Conservation (phyloP, 2,797 vertebrate genomes). For the Buceros bicornis region DNA sequence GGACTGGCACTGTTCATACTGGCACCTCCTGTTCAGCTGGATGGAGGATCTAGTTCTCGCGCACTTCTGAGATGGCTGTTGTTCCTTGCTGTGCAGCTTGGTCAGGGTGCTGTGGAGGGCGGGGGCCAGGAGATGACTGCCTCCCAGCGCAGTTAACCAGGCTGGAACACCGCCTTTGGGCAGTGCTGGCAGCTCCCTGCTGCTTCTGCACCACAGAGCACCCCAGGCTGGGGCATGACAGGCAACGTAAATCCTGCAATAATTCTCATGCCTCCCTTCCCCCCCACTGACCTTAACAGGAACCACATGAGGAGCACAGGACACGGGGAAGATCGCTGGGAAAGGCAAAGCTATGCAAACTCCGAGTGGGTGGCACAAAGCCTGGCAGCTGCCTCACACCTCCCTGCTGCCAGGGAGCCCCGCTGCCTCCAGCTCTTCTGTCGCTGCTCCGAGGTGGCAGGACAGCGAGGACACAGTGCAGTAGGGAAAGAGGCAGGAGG, state of each 20-base stretch:
- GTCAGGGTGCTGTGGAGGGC: not conserved
- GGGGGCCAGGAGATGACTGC: not conserved
- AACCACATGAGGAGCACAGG: constrained; percentile 54
- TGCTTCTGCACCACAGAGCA: not conserved
- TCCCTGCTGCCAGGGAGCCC: not conserved
- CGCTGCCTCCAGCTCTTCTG: not conserved
- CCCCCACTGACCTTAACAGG: constrained; percentile 43
- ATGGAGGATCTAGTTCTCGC: not conserved
- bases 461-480: not conserved
- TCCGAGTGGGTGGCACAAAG: not conserved
- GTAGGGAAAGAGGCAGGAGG: not conserved
- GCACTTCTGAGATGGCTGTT: not conserved
- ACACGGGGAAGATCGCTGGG: not conserved
- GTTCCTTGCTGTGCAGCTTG: not conserved
- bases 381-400: not conserved
- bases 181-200: not conserved
- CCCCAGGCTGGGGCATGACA: not conserved
- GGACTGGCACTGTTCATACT: not conserved
- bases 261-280: constrained; percentile 39
- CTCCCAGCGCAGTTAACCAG: not conserved
- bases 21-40: not conserved
- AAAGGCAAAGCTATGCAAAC: constrained; percentile 15
- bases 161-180: not conserved
- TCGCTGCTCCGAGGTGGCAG: not conserved
- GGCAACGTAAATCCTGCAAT: not conserved